These are phyloP conservation scores for Tribolium freemani DNA, from an alignment of 2,888 invertebrate species.

Conservation along the genomic window DNA sequence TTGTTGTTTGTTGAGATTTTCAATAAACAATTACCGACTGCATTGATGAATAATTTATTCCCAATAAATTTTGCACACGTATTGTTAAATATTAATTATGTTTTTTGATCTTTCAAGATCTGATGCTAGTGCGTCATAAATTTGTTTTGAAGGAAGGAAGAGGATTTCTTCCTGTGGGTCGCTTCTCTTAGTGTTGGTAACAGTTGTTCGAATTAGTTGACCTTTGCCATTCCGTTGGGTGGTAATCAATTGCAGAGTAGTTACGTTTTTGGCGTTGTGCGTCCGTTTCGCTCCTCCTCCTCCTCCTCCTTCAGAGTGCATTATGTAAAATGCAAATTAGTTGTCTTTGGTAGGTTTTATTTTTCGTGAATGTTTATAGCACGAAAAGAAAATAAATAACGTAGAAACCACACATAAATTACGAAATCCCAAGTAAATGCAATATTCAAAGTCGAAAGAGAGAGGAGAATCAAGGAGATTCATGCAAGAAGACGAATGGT, in stretches of 20 bases:
- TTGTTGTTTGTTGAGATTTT: no score
- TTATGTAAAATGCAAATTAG: slow-evolving; percentile 41
- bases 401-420: slow-evolving; percentile 56
- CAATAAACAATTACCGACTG: no score
- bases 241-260: not conserved
- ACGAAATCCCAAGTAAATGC: slow-evolving; percentile 59
- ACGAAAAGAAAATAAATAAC: slow-evolving; percentile 59
- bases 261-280: not conserved
- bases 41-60: no score
- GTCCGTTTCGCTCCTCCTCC: slow-evolving; percentile 17
- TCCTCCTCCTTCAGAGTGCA: slow-evolving; percentile 24
- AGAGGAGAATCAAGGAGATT: slow-evolving; percentile 63
- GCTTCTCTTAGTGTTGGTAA: not conserved
- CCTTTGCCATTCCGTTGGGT: not conserved
- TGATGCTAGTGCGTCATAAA: no score
- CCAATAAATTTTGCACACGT: no score
- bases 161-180: no score
- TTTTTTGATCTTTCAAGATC: no score
- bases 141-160: no score
- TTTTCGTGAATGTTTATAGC: slow-evolving; percentile 52
- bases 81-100: no score
- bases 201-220: not conserved
- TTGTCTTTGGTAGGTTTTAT: slow-evolving; percentile 37
- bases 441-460: slow-evolving; percentile 64
- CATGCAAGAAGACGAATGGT: slow-evolving; percentile 64